Evolutionary conservation across 2,113 vertebrate genomes (phyloP).

Genomic region (Ceyx cyanopectus): DNA sequence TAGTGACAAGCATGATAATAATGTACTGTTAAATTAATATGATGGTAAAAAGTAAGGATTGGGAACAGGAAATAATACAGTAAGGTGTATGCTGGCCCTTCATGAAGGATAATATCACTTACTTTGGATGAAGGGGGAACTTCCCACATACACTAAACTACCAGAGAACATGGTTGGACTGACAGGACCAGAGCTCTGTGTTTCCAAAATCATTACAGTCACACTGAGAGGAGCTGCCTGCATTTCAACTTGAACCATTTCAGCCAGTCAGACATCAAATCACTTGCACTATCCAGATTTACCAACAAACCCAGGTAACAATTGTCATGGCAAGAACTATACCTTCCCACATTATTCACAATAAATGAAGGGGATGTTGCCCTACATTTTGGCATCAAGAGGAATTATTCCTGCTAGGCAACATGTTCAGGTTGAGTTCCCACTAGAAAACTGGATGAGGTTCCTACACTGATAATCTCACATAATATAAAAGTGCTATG

Average conservation of each 20-base stretch:
- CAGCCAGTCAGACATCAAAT: neutral
- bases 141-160: neutral
- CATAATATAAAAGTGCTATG: neutral
- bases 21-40: neutral
- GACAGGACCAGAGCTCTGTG: neutral
- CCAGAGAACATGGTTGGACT: neutral
- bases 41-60: neutral
- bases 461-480: neutral
- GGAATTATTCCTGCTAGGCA: neutral
- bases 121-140: neutral
- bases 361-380: neutral
- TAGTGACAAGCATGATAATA: accelerated
- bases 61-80: neutral
- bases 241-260: neutral
- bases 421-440: neutral
- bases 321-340: neutral
- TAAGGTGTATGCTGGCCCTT: neutral
- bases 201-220: neutral
- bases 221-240: neutral
- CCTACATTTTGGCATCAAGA: neutral
- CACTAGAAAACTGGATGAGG: neutral
- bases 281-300: neutral
- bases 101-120: neutral
- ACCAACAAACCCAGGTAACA: neutral
- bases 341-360: neutral